A percentile compares a stretch with the other conserved stretches of the same genome.
phyloP scores from a whole-genome alignment of 2,888 invertebrate genomes.

The Therioaphis trifolii region DNA sequence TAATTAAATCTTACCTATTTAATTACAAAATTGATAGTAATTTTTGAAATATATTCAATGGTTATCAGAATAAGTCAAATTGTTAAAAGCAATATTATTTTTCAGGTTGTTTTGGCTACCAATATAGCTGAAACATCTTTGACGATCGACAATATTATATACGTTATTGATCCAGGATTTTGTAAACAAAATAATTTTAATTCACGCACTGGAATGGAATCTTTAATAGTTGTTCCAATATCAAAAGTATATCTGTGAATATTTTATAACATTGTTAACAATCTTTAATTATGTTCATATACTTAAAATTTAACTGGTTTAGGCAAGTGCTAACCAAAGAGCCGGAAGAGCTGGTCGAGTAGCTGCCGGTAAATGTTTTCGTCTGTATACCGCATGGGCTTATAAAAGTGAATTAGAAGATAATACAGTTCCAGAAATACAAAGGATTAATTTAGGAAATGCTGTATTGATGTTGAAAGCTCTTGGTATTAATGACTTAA shows the following conservation, averaged over 20 bases:
- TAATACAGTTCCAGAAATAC: slow-evolving; percentile 98
- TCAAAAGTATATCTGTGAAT: slow-evolving; percentile 75
- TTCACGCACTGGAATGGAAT: slow-evolving; percentile 98
- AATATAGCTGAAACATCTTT: slow-evolving; percentile 99
- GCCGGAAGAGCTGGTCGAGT: slow-evolving; percentile 96
- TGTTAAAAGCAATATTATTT: slow-evolving; percentile 17
- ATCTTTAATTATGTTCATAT: neutral
- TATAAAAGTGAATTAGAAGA: slow-evolving; percentile 98
- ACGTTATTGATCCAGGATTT: slow-evolving; percentile 99
- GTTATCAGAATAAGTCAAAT: too few species aligned
- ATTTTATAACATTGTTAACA: neutral
- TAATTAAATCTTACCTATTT: too few species aligned
- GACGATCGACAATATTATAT: slow-evolving; percentile 98
- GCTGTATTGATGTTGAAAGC: slow-evolving; percentile 97
- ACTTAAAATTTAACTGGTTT: slow-evolving; percentile 34
- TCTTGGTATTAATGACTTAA: slow-evolving; percentile 95
- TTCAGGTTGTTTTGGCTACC: slow-evolving; percentile 90
- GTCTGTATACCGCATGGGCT: slow-evolving; percentile 98
- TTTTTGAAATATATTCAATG: neutral
- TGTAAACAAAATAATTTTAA: slow-evolving; percentile 99
- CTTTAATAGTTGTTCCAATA: slow-evolving; percentile 97
- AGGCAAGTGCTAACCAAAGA: slow-evolving; percentile 95
- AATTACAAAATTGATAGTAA: too few species aligned
- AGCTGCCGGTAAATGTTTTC: slow-evolving; percentile 97
- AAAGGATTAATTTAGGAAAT: slow-evolving; percentile 93